Evolutionary conservation across 2,888 invertebrate species (phyloP), one percentile per base, ranked within the genome.

Genomic region (Orthosia incerta): DNA sequence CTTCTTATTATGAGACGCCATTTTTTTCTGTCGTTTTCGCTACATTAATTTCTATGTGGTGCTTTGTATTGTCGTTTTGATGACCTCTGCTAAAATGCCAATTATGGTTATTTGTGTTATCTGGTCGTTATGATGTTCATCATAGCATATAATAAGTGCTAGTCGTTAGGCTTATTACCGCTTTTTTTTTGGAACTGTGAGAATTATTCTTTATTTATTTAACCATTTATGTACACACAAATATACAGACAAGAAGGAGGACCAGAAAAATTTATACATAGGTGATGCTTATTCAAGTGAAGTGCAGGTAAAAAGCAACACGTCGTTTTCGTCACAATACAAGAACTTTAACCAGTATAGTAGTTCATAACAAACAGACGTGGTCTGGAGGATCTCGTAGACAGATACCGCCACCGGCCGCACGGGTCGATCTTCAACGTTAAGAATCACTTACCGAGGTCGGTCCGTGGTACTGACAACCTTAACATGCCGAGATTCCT

Each of bases 1-100:
- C 74, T 77, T 80, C 78, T 73, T 84, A 82, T 87, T 82, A 76
- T 64, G 67, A 67, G 60, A 20, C 59, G 60, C 65, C 63, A 79
- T 78, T 87, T 86, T 83, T 83, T 82, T 81, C 62, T 46, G 63
- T 45, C 71, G 55, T 77, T 87, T 51, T 66, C 72, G 79, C 76
- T 60, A 71, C 76, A 82, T 85, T 78, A 76, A 79, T 78, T 79
- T 83, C 71, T 78, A 61, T 76, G 63, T 76, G 60, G 70, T 73
- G 68, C 70, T 79, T 70, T 74, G 66, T 80, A 70, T 74, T 63
- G 31, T 11, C 13, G 20, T 65, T 69, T 71, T 72, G 72, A 72
- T 76, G 71, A 74, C 26, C 62, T 67, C 31, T 56, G 59, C 45
- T 64, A 56, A 66, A 83, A 68, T 69, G 61, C 1, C 75, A 65